Evolutionary conservation across 2,888 invertebrate species (phyloP).

Genomic region (Tiphia femorata): DNA sequence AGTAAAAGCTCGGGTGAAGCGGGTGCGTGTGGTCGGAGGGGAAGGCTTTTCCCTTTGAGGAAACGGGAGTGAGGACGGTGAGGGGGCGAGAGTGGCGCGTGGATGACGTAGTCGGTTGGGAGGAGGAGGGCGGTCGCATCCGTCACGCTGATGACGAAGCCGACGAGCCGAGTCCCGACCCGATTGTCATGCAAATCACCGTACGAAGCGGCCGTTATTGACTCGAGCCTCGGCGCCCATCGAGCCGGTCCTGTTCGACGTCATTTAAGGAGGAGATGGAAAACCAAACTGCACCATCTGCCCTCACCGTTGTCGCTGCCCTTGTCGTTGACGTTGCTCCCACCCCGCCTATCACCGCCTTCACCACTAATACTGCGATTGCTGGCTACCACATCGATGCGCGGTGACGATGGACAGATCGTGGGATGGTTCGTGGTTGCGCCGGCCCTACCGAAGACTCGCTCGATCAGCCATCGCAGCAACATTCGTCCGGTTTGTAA

Average conservation of each 20-base stretch:
- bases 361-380: neutral
- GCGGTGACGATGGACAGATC: neutral
- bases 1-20: slow-evolving; percentile 46
- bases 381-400: neutral
- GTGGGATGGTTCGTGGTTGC: too few relatives aligned
- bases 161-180: slow-evolving; percentile 32
- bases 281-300: too few relatives aligned
- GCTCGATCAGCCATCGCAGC: too few relatives aligned
- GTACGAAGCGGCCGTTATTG: slow-evolving; percentile 52
- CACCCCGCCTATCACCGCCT: neutral
- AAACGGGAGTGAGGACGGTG: slow-evolving; percentile 13
- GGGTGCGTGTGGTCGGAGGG: slow-evolving; percentile 29
- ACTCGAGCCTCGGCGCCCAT: slow-evolving; percentile 32
- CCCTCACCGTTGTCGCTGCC: slow-evolving; percentile 5
- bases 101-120: neutral
- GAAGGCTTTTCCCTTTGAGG: slow-evolving; percentile 47
- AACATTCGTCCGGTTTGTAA: too few relatives aligned
- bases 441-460: too few relatives aligned
- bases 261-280: neutral
- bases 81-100: neutral
- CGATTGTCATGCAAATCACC: slow-evolving; percentile 61
- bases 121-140: slow-evolving; percentile 13
- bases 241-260: slow-evolving; percentile 6
- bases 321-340: too few relatives aligned
- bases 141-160: slow-evolving; percentile 42